Conservation (phyloP, 2,113 vertebrate species). For the Prunella fulvescens region DNA sequence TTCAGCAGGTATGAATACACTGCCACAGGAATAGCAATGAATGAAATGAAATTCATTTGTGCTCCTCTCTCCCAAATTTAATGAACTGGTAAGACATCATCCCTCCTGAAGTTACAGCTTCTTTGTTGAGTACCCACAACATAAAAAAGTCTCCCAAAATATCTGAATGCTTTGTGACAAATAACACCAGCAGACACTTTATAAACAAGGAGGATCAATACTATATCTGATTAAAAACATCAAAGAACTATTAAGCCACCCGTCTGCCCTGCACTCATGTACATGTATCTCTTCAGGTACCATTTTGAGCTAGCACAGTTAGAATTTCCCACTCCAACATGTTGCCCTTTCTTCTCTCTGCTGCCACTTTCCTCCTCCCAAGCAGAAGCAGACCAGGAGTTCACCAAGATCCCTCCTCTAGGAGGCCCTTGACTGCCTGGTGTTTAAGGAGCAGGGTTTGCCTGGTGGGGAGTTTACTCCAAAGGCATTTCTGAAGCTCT, state of each 20-base stretch:
- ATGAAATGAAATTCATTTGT: neutral
- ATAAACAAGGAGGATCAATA: neutral
- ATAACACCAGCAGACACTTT: neutral
- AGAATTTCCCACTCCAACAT: neutral
- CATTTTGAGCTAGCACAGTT: neutral
- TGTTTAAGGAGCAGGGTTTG: neutral
- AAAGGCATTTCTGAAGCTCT: neutral
- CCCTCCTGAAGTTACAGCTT: neutral
- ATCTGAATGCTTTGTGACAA: neutral
- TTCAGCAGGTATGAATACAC: neutral
- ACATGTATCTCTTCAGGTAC: neutral
- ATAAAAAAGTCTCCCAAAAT: neutral
- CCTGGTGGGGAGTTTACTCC: neutral
- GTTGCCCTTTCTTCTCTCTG: neutral
- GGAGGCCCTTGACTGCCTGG: neutral
- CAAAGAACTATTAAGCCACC: neutral
- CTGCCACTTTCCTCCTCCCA: neutral
- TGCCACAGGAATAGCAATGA: neutral
- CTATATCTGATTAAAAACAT: neutral
- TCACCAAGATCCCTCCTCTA: neutral
- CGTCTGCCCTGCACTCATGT: neutral
- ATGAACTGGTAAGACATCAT: neutral
- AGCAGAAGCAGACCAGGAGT: neutral
- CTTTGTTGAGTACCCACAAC: neutral
- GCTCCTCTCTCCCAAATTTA: neutral